A percentile compares a stretch with the other conserved stretches of the same genome.
Evolutionary conservation across 2,888 invertebrate genomes (phyloP).

Genomic region (Hartigia nigra): DNA sequence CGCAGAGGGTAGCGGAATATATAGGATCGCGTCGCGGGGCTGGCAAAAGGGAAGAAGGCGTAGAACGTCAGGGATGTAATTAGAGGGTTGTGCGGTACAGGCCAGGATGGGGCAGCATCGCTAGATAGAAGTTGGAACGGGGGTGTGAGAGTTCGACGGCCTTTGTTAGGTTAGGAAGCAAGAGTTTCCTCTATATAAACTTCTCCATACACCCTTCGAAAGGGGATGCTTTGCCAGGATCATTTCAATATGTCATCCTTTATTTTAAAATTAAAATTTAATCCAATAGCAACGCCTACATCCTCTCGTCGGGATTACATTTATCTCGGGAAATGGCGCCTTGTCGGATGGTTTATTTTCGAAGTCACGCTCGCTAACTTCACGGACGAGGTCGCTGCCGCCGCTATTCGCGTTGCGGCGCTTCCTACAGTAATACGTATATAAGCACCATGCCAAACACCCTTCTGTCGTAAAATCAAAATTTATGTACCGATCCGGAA

Average conservation of each 20-base stretch:
- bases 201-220: constrained; percentile 20
- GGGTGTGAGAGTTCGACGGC: constrained; percentile 29
- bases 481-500: constrained; percentile 37
- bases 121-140: constrained; percentile 7
- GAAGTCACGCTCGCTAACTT: constrained; percentile 29
- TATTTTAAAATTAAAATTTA: constrained; percentile 65
- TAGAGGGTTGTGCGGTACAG: constrained; percentile 32
- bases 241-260: constrained; percentile 62
- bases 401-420: constrained; percentile 14
- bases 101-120: constrained; percentile 19
- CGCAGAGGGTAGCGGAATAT: constrained; percentile 34
- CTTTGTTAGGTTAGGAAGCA: not conserved
- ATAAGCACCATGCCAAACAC: constrained; percentile 19
- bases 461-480: constrained; percentile 31
- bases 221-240: constrained; percentile 48
- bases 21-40: constrained; percentile 22
- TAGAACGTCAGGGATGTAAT: constrained; percentile 15
- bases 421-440: not conserved
- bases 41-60: constrained; percentile 24
- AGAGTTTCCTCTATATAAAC: not conserved
- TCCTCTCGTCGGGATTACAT: constrained; percentile 47
- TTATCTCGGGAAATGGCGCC: constrained; percentile 52
- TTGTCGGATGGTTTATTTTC: constrained; percentile 39
- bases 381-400: constrained; percentile 24
- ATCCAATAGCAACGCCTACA: constrained; percentile 45